These are phyloP conservation scores for Ophioderma brevispina DNA, from an alignment of 35 echinoderm and acorn worm species.

Conservation along the genomic window DNA sequence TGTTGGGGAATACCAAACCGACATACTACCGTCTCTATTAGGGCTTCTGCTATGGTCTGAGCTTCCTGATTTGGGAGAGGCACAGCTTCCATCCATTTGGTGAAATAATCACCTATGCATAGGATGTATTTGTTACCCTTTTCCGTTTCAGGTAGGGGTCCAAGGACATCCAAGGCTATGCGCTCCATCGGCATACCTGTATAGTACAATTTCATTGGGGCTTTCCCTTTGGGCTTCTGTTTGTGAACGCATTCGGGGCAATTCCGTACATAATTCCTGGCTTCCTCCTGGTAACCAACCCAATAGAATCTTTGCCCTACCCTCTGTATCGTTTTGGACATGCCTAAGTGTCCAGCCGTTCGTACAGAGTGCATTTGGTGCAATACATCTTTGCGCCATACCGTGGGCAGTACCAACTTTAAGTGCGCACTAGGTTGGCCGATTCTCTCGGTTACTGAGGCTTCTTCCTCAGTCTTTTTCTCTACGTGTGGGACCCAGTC, in stretches of 20 bases:
- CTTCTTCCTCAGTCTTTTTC: no score
- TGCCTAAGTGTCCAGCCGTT: background rate
- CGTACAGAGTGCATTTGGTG: background rate
- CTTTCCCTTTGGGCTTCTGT: background rate
- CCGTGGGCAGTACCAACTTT: background rate
- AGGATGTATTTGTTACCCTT: constrained; percentile 45
- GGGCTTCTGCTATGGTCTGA: constrained; percentile 28
- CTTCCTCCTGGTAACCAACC: background rate
- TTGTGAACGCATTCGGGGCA: background rate
- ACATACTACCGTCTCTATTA: constrained; percentile 13
- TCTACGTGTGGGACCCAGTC: no score
- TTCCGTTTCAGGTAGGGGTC: constrained; percentile 51
- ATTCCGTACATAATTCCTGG: background rate
- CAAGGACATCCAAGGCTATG: constrained; percentile 54
- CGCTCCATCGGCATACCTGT: no score
- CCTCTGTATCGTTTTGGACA: background rate
- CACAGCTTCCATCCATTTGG: constrained; percentile 69
- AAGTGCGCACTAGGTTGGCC: background rate
- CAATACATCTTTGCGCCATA: background rate
- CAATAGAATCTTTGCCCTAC: background rate
- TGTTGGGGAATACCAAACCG: constrained; percentile 32
- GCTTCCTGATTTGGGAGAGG: constrained; percentile 50
- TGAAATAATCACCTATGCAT: constrained; percentile 60
- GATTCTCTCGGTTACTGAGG: no score
- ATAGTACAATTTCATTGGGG: constrained; percentile 12